Evolutionary conservation across 2,888 invertebrate species (phyloP).

Genomic region (Strigamia transsilvanica): DNA sequence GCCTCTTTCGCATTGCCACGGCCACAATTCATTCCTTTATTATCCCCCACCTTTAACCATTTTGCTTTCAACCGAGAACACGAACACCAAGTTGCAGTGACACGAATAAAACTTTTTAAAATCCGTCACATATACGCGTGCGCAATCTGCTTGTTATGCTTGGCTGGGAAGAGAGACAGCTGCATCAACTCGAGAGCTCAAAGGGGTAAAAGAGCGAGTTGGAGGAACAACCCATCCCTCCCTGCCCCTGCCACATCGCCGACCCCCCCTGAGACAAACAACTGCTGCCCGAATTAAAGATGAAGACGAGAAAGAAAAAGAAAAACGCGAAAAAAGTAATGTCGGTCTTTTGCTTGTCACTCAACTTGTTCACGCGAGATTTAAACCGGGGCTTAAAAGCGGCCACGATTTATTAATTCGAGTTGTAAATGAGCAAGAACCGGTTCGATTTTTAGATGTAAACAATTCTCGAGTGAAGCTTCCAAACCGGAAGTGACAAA

Average conservation of each 20-base stretch:
- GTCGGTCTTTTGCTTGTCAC: constrained; percentile 28
- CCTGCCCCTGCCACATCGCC: neutral
- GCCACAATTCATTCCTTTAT: neutral
- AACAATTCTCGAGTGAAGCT: too few species aligned
- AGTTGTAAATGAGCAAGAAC: too few species aligned
- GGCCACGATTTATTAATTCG: neutral
- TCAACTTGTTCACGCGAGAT: constrained; percentile 34
- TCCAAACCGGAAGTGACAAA: too few species aligned
- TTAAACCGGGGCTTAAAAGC: neutral
- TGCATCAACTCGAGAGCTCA: constrained; percentile 28
- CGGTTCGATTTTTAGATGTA: too few species aligned
- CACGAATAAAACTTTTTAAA: constrained; percentile 38
- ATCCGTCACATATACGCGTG: constrained; percentile 10
- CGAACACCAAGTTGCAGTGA: constrained; percentile 16
- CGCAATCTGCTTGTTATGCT: constrained; percentile 38
- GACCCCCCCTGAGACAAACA: constrained; percentile 38
- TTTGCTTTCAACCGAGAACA: neutral
- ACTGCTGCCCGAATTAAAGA: constrained; percentile 34
- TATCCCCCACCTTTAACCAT: constrained; percentile 34
- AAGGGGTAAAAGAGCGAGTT: constrained; percentile 38
- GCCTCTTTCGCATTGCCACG: too few species aligned
- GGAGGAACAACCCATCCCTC: neutral
- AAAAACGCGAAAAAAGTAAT: neutral
- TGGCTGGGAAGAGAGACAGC: constrained; percentile 38
- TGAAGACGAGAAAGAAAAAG: neutral